Percentiles rank a stretch among this genome's conserved stretches.
phyloP scores from a whole-genome alignment of 2,888 invertebrate species.

The Trileptium ribeirensis region DNA sequence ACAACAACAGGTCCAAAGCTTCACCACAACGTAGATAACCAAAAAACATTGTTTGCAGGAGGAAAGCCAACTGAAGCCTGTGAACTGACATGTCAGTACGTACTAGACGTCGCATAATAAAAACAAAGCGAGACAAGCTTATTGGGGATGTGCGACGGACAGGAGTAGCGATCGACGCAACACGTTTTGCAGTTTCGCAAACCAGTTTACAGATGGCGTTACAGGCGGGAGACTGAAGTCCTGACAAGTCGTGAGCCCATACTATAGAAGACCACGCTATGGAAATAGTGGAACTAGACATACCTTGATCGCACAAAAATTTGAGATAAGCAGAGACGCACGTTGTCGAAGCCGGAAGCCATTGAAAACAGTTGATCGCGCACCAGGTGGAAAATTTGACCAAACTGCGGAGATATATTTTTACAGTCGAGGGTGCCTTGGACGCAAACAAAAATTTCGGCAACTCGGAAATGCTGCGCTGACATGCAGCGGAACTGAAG shows the following conservation, averaged over 20 bases:
- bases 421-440: not conserved
- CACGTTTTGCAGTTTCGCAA: too few species aligned
- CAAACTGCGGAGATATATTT: not conserved
- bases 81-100: too few species aligned
- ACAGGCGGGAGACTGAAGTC: not conserved
- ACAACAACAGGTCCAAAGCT: not conserved
- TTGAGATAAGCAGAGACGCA: not conserved
- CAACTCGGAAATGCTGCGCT: too few species aligned
- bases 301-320: not conserved
- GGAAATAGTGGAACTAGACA: not conserved
- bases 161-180: too few species aligned
- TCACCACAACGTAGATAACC: not conserved
- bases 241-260: not conserved
- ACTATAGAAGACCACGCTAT: not conserved
- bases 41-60: not conserved
- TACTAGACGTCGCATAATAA: too few species aligned
- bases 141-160: too few species aligned
- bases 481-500: too few species aligned
- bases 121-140: too few species aligned
- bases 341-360: not conserved
- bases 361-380: not conserved
- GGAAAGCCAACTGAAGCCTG: not conserved
- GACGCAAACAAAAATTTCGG: not conserved
- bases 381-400: not conserved
- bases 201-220: too few species aligned